A percentile compares a stretch with the other conserved stretches of the same genome.
Evolutionary conservation across 2,888 invertebrate species (phyloP).

Genomic region (Crossocerus cetratus): DNA sequence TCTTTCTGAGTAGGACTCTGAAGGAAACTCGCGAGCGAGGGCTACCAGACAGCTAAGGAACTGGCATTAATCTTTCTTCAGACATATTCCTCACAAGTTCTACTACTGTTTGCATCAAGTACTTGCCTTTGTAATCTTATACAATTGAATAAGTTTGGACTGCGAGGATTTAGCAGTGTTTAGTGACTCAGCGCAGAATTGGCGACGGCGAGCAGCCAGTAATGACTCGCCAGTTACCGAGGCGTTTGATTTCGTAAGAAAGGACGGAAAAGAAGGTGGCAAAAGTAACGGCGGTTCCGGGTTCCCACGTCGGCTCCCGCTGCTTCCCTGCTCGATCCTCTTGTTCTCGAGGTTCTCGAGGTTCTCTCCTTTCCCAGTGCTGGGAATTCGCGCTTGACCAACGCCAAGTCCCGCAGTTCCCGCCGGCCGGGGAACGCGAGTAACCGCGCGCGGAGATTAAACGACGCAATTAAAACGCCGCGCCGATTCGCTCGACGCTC

Average conservation of each 20-base stretch:
- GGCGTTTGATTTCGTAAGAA: conserved; percentile 39
- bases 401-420: conserved; percentile 5
- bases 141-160: too few species aligned
- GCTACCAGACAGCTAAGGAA: too few species aligned
- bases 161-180: too few species aligned
- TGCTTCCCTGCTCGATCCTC: not conserved
- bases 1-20: too few species aligned
- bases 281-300: conserved; percentile 21
- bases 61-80: too few species aligned
- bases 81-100: too few species aligned
- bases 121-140: too few species aligned
- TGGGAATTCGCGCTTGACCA: conserved; percentile 34
- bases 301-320: conserved; percentile 31
- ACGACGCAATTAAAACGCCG: conserved; percentile 34
- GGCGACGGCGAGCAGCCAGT: too few species aligned
- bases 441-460: conserved; percentile 36
- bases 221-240: conserved; percentile 12
- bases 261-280: conserved; percentile 8
- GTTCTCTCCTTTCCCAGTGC: conserved; percentile 11
- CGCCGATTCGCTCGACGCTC: conserved; percentile 17
- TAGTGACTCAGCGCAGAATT: too few species aligned
- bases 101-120: too few species aligned
- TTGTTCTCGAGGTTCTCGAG: conserved; percentile 8
- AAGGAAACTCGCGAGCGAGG: too few species aligned
- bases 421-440: not conserved